Evolutionary conservation across 2,888 invertebrate genomes (phyloP), one percentile per base, ranked within the genome.

Genomic region (Synergus laeviventris): DNA sequence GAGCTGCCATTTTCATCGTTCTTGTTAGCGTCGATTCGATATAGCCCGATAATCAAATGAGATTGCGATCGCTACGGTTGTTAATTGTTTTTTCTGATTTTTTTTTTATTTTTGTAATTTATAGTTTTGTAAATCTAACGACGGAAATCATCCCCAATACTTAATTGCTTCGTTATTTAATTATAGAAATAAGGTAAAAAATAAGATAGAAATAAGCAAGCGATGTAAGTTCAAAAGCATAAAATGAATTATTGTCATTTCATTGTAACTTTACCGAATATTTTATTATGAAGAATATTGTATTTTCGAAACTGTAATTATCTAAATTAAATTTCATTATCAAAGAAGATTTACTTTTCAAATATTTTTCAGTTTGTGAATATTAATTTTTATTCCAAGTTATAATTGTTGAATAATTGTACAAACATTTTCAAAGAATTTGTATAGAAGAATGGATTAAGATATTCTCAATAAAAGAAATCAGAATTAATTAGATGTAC

Each of bases 61-160:
- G 84, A 82, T 83, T 78, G 82, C 87, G 86, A 86, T 83, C 85
- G 84, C 86, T 86, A 82, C 85, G 82, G 83, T 85, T 85, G 79
- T 83, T 80, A 75, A 78, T 81, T 80, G 74, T 56, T 56, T 73
- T 75, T 54, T 59, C 24, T 74, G 73, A 79, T 76, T 81, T 79
- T 74, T 77, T 79, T 77, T 61, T 81, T 77, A 76, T 78, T 77
- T 75, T 78, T 76, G 64, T 76, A 76, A 64, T 78, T 73, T n/a
- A 76, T 78, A 74, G 59, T 78, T 76, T 77, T 81, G 54, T 78
- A 11, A 75, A 61, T 76, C 45, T 78, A 81, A 79, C 81, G 79
- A 84, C 76, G 84, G 84, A 83, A 89, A 89, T 89, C 89, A 89
- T 89, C 89, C 89, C 89, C 89, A 89, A 89, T 89, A 88, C 89